Conservation (phyloP, 2,888 invertebrate species). For the Zygogramma bicolorata region DNA sequence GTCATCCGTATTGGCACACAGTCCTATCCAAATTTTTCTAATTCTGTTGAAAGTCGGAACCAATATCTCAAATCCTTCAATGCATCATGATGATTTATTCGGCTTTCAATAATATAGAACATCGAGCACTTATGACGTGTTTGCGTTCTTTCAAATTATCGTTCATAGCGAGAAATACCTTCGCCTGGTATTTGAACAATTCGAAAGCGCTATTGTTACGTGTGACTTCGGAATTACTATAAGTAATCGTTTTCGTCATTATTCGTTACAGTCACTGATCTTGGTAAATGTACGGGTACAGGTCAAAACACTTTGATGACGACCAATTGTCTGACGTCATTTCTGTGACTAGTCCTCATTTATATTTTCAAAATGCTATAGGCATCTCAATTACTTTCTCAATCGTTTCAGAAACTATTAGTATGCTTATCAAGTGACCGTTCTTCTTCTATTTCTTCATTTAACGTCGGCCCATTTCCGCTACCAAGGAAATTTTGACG, state of each 20-base stretch:
- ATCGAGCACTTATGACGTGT: background rate
- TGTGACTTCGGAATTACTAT: constrained; percentile 10
- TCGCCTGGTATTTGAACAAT: constrained; percentile 23
- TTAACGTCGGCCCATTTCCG: too few species aligned
- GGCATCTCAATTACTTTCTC: too few species aligned
- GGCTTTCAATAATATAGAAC: background rate
- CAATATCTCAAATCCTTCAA: background rate
- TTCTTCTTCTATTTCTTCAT: too few species aligned
- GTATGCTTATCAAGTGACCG: too few species aligned
- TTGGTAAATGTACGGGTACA: background rate
- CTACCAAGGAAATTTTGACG: too few species aligned
- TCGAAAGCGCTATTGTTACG: constrained; percentile 24
- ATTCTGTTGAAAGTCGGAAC: too few species aligned
- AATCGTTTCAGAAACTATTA: too few species aligned
- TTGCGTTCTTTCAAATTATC: constrained; percentile 1
- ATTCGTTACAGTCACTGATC: constrained; percentile 2
- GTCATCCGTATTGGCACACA: too few species aligned
- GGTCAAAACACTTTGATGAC: background rate
- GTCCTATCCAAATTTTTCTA: too few species aligned
- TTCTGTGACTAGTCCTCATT: background rate
- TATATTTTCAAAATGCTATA: too few species aligned
- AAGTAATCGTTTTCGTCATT: constrained; percentile 27
- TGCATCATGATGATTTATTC: background rate
- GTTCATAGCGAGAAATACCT: constrained; percentile 1
- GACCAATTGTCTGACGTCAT: background rate